Evolutionary conservation across 2,113 vertebrate genomes (phyloP).

Genomic region (Scophthalmus maximus): DNA sequence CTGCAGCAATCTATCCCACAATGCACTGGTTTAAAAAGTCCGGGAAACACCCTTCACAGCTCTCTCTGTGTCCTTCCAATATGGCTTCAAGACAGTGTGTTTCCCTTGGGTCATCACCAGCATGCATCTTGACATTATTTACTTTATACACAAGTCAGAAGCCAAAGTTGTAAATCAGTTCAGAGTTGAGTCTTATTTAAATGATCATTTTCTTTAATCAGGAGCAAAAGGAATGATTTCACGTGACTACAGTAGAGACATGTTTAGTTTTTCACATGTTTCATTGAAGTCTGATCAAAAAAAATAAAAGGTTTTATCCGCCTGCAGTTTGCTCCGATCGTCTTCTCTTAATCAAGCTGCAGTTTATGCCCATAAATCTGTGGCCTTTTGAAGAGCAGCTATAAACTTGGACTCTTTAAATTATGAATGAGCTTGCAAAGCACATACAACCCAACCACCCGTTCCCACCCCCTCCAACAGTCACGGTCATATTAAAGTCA

Average conservation of each 20-base stretch:
- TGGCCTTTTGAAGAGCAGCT: constrained; percentile 2
- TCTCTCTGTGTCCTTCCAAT: background rate
- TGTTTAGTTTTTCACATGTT: too few species aligned
- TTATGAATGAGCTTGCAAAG: constrained; percentile 43
- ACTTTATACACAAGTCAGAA: too few species aligned
- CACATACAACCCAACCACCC: background rate
- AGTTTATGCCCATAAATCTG: background rate
- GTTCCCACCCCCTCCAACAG: background rate
- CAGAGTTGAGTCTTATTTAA: background rate
- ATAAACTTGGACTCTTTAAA: constrained; percentile 6
- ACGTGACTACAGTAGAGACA: too few species aligned
- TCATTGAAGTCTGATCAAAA: background rate
- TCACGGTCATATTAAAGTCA: constrained; percentile 21
- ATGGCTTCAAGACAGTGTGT: background rate
- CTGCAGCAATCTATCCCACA: constrained; percentile 1
- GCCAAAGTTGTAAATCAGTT: background rate
- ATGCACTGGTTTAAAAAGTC: background rate
- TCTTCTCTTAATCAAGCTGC: background rate
- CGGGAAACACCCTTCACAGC: background rate
- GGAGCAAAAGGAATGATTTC: background rate
- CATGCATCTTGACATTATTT: background rate
- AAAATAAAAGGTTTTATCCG: background rate
- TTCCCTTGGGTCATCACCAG: background rate
- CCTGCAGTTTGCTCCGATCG: background rate
- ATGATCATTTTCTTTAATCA: background rate